Evolutionary conservation across 2,888 invertebrate species (phyloP).

Genomic region (Tolmerus cingulatus): DNA sequence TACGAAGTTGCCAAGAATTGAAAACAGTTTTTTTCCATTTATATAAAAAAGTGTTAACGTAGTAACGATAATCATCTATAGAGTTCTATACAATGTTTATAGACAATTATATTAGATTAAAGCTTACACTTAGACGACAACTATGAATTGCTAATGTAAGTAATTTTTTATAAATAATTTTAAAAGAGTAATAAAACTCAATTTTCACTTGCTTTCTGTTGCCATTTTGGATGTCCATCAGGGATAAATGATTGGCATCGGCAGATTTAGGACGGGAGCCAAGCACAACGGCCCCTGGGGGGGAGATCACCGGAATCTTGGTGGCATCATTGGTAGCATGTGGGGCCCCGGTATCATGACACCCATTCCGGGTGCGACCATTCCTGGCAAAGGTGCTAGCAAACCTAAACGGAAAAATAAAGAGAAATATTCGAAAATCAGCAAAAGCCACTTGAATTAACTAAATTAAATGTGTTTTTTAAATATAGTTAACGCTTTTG

Average conservation of each 20-base stretch:
- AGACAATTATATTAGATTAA: constrained; percentile 37
- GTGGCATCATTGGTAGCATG: constrained; percentile 77
- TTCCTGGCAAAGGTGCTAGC: constrained; percentile 58
- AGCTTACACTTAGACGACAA: constrained; percentile 38
- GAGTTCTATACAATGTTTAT: constrained; percentile 37
- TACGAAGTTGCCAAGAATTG: constrained; percentile 25
- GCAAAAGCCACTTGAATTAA: constrained; percentile 15
- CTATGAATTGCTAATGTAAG: constrained; percentile 26
- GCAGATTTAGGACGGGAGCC: constrained; percentile 59
- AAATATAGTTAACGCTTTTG: constrained; percentile 45
- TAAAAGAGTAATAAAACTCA: constrained; percentile 38
- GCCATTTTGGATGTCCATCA: constrained; percentile 51
- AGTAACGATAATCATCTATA: constrained; percentile 27
- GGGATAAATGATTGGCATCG: constrained; percentile 60
- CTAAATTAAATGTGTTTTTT: constrained; percentile 37
- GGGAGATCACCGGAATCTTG: constrained; percentile 86
- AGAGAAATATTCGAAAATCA: constrained; percentile 46
- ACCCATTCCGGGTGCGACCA: constrained; percentile 63
- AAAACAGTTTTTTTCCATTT: not conserved
- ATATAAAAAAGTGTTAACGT: constrained; percentile 33
- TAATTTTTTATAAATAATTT: constrained; percentile 35
- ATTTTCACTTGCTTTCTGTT: constrained; percentile 43
- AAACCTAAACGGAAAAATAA: constrained; percentile 54
- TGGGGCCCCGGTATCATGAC: constrained; percentile 65
- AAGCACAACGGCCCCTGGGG: constrained; percentile 63